A percentile compares a stretch with the other conserved stretches of the same genome.
phyloP scores from a whole-genome alignment of 2,888 invertebrate genomes.

The Tupiocoris notatus region DNA sequence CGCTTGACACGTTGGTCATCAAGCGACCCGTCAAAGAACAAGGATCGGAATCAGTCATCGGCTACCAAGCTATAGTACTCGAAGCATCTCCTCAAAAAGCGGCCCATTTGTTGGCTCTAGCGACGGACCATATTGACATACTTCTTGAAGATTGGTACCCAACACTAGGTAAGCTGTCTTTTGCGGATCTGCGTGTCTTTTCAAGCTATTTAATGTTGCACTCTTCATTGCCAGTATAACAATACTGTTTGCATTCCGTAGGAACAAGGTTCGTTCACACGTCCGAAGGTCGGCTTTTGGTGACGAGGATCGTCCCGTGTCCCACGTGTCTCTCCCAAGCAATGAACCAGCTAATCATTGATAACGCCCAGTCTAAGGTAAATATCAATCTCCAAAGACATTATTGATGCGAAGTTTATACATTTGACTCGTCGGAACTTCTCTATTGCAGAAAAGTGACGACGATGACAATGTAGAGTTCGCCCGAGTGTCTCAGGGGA shows the following conservation, averaged over 20 bases:
- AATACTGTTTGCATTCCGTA: too few species aligned
- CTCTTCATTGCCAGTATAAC: too few species aligned
- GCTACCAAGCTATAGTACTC: conserved; percentile 67
- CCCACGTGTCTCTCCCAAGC: conserved; percentile 73
- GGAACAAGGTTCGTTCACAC: conserved; percentile 95
- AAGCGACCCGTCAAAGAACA: conserved; percentile 56
- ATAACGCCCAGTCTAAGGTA: conserved; percentile 33
- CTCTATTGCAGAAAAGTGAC: conserved; percentile 39
- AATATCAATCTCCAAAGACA: too few species aligned
- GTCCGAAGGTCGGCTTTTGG: conserved; percentile 90
- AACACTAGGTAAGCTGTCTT: conserved; percentile 67
- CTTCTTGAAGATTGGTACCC: conserved; percentile 98
- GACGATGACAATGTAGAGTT: conserved; percentile 50
- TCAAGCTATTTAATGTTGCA: too few species aligned
- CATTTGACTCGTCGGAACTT: too few species aligned
- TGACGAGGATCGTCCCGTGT: conserved; percentile 91
- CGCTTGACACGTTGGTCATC: conserved; percentile 65
- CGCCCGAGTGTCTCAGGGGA: conserved; percentile 61
- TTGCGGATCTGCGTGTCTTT: too few species aligned
- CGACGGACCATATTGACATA: conserved; percentile 94
- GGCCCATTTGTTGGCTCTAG: conserved; percentile 78
- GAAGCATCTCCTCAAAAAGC: conserved; percentile 78
- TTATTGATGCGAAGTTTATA: too few species aligned
- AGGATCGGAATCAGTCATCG: conserved; percentile 58
- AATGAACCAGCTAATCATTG: conserved; percentile 17